Conservation (phyloP, 2,797 vertebrate species). For the Staurois parvus region DNA sequence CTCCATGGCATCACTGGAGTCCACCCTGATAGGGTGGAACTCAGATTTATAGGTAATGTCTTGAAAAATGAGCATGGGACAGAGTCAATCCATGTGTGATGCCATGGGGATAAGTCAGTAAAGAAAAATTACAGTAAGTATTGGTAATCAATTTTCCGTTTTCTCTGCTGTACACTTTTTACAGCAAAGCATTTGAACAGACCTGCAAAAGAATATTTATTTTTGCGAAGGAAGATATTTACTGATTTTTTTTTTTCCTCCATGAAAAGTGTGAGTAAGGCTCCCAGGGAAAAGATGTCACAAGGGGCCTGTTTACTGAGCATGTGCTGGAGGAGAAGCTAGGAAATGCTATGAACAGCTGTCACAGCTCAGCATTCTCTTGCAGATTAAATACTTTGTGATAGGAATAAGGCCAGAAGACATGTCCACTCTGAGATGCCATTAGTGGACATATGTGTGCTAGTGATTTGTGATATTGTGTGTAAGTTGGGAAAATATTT, state of each 20-base stretch:
- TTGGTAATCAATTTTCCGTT: not conserved
- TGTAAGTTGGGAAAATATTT: not conserved
- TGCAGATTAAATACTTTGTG: conserved; percentile 43
- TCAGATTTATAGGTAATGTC: no score
- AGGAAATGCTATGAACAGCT: conserved; percentile 23
- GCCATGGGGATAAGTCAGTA: no score
- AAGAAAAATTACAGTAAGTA: no score
- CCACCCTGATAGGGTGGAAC: no score
- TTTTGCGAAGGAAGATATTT: not conserved
- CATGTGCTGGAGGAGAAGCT: conserved; percentile 19
- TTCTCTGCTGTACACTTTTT: not conserved
- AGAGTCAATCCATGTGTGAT: no score
- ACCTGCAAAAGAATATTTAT: not conserved
- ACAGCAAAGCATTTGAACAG: not conserved
- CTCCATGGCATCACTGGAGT: no score
- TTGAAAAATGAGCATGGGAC: no score
- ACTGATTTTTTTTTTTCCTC: not conserved
- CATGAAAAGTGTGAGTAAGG: not conserved
- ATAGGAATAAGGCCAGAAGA: conserved; percentile 29
- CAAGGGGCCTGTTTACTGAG: not conserved
- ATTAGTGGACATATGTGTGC: conserved; percentile 41
- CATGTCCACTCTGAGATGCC: conserved; percentile 25
- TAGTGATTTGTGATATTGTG: not conserved
- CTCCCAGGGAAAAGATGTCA: not conserved
- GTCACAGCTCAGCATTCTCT: conserved; percentile 21